Base-by-base conservation (phyloP, 2,888 invertebrate species). In the Drosophila seclusa region DNA sequence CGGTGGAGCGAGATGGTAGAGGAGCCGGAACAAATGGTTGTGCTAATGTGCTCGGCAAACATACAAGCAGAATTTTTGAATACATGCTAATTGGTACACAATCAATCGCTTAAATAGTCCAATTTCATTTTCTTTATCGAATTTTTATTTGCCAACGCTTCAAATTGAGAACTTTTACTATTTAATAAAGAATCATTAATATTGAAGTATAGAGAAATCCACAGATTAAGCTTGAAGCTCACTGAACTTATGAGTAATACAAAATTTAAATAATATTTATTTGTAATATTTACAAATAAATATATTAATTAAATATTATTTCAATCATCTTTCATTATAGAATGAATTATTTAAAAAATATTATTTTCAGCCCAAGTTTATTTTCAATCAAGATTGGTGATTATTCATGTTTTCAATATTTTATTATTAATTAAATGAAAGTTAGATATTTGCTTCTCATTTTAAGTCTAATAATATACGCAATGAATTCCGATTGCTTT, bases 31-130 rank as follows among this genome's bases (percentile, higher is more conserved):
- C 45, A 60, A 52, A 50, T 66, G 55, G 11, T 36, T 27, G 61
- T 79, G 83, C 68, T 82, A 73, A 81, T 81, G 53, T 42, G 53
- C 18, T n/a, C 11, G 16, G 50, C 48, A 68, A 66, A 61, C 48
- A 74, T 18, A 54, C 53, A 52, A 38, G 60, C 61, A 55, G 76
- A 73, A 72, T 86, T 71, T 76, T 45, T 55, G 58, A 71, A 65
- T 53, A 59, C 54, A 27, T 85, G 84, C 79, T 84, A 84, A 84
- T 84, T 84, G 72, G 71, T 55, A 74, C 66, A 70, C 53, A 78
- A 83, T 81, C 69, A 58, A 73, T 55, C 59, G 68, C 59, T 67
- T 71, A 69, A 66, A 53, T 72, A 73, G 63, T 60, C 62, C 52
- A 78, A 76, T 84, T 84, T 78, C 82, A 68, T 66, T 89, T 84